A percentile compares a stretch with the other conserved stretches of the same genome.
These are phyloP conservation scores for Aphrocallistes beatrix DNA, from an alignment of 37 sponge, comb jelly and placozoan species.

Conservation along the genomic window DNA sequence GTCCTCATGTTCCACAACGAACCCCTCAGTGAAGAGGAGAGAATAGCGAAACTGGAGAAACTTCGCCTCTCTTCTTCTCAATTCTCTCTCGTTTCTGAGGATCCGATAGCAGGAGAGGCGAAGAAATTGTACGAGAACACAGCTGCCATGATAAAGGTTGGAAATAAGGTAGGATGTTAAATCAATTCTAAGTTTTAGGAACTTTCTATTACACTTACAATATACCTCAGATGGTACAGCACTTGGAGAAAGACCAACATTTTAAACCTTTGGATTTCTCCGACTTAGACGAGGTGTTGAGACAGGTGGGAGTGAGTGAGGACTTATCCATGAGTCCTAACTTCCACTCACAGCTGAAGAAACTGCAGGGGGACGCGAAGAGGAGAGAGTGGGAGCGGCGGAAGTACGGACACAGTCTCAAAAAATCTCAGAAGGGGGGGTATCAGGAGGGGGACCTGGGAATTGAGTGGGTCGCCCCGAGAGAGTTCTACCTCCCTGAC, in stretches of 20 bases:
- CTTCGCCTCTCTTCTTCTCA: background rate
- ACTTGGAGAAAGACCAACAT: background rate
- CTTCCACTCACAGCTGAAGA: background rate
- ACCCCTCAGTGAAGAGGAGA: background rate
- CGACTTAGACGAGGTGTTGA: background rate
- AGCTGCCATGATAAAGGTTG: background rate
- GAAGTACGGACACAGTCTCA: conserved; percentile 9
- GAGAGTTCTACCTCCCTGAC: background rate
- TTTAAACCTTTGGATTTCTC: background rate
- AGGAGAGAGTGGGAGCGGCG: background rate
- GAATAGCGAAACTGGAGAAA: background rate
- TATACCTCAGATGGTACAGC: background rate
- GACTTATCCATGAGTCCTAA: background rate
- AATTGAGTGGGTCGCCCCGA: background rate
- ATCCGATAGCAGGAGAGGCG: background rate
- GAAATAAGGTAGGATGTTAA: background rate
- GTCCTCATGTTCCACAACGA: conserved; percentile 7
- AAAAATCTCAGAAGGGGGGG: background rate
- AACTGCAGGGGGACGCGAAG: background rate
- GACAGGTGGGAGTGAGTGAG: background rate
- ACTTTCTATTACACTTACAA: background rate
- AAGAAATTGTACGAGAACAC: background rate
- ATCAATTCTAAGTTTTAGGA: background rate
- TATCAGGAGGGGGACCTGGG: background rate
- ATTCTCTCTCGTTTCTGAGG: conserved; percentile 2